phyloP scores from a whole-genome alignment of 92 coral and sea anemone genomes.

The Epizoanthus illoricatus region DNA sequence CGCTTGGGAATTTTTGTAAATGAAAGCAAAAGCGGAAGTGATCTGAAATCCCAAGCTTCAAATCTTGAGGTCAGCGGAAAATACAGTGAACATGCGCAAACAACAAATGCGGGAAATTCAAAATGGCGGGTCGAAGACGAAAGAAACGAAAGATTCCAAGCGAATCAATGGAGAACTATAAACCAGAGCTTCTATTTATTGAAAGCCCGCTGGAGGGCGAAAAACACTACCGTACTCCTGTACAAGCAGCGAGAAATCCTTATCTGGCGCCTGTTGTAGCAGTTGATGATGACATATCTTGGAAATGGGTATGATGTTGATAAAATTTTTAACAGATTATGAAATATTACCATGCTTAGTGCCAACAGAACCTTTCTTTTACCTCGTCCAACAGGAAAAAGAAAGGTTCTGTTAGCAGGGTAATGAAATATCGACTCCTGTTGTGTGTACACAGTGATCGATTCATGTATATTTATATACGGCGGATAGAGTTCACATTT shows the following conservation, averaged over 20 bases:
- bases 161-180: conserved; percentile 64
- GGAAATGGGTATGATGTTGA: conserved; percentile 62
- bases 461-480: no score
- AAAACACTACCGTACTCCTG: conserved; percentile 81
- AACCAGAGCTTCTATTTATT: conserved; percentile 77
- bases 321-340: neutral
- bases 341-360: no score
- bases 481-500: no score
- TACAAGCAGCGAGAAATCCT: conserved; percentile 92
- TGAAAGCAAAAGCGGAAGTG: conserved; percentile 67
- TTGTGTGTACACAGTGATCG: no score
- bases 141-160: conserved; percentile 41
- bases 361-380: no score
- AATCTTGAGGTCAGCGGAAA: conserved; percentile 22
- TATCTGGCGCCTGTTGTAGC: conserved; percentile 79
- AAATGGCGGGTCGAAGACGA: conserved; percentile 60
- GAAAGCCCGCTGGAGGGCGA: conserved; percentile 87
- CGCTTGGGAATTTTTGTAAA: neutral
- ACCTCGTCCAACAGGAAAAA: no score
- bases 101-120: conserved; percentile 8
- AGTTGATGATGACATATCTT: conserved; percentile 59
- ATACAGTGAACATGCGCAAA: conserved; percentile 23
- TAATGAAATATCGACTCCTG: no score
- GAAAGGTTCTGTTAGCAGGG: no score
- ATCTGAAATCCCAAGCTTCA: conserved; percentile 2